These are phyloP conservation scores for Meganola albula DNA, from an alignment of 2,888 invertebrate genomes.

Conservation along the genomic window DNA sequence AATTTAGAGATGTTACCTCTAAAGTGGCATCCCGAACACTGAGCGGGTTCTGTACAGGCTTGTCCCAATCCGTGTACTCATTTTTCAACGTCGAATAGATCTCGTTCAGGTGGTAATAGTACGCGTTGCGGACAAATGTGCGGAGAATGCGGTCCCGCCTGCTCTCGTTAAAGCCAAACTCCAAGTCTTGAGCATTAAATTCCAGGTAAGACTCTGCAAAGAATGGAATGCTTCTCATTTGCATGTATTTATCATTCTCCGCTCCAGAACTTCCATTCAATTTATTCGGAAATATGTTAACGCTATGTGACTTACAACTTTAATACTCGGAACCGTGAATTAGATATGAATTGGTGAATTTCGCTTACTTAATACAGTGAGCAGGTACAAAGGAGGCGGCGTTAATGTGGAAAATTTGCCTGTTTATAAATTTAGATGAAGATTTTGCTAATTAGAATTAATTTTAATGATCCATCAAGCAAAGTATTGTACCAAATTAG, in stretches of 20 bases:
- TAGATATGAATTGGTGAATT: slow-evolving; percentile 6
- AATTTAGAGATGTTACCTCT: no score
- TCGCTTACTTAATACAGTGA: slow-evolving; percentile 9
- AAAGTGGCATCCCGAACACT: slow-evolving; percentile 91
- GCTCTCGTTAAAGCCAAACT: slow-evolving; percentile 94
- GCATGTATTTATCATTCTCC: slow-evolving; percentile 46
- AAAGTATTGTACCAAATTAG: no score
- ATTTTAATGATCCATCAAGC: no score
- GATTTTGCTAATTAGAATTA: no score
- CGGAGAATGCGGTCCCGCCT: slow-evolving; percentile 90
- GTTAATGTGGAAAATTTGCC: slow-evolving; percentile 32
- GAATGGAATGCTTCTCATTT: slow-evolving; percentile 51
- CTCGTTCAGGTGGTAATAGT: slow-evolving; percentile 96
- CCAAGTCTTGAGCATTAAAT: slow-evolving; percentile 88
- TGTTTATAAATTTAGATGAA: slow-evolving; percentile 33
- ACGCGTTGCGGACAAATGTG: slow-evolving; percentile 95
- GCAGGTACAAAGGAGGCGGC: no score
- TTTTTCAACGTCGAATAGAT: slow-evolving; percentile 95
- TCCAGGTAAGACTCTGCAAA: slow-evolving; percentile 87
- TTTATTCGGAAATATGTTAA: slow-evolving; percentile 26
- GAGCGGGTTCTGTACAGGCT: slow-evolving; percentile 89
- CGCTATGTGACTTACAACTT: slow-evolving; percentile 23
- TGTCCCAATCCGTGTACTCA: slow-evolving; percentile 98
- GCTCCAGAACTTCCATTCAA: slow-evolving; percentile 26
- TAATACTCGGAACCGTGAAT: slow-evolving; percentile 14